These are phyloP conservation scores for Amblyraja radiata DNA, from an alignment of 2,797 vertebrate genomes.

Conservation along the genomic window DNA sequence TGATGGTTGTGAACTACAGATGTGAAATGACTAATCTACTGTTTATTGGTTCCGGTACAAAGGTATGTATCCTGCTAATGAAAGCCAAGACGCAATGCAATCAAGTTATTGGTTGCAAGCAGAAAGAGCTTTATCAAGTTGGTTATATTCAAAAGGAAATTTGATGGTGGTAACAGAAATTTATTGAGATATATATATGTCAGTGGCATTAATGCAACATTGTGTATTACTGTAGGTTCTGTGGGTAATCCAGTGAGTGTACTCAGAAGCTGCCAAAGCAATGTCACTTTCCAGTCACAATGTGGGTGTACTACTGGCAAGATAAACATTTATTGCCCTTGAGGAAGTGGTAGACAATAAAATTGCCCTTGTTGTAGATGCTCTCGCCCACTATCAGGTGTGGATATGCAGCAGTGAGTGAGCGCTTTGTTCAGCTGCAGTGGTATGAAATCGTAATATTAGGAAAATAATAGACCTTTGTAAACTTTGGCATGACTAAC, in stretches of 20 bases:
- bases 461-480: not conserved
- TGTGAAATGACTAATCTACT: not conserved
- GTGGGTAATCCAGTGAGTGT: not conserved
- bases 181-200: not conserved
- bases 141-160: not conserved
- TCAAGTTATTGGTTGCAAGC: not conserved
- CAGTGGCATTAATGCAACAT: not conserved
- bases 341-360: too few relatives aligned
- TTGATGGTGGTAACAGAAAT: not conserved
- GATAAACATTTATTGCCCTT: too few relatives aligned
- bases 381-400: not conserved
- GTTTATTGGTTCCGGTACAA: conserved; percentile 5
- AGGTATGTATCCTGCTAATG: conserved; percentile 7
- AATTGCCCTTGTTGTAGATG: too few relatives aligned
- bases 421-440: not conserved
- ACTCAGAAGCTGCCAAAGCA: not conserved
- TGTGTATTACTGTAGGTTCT: not conserved
- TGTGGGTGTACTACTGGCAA: too few relatives aligned
- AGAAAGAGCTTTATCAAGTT: not conserved
- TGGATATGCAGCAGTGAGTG: not conserved
- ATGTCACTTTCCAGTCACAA: not conserved
- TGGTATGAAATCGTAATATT: not conserved
- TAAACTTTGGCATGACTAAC: too few relatives aligned
- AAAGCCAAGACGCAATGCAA: conserved; percentile 5
- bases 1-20: not conserved